phyloP scores from a whole-genome alignment of 2,888 invertebrate genomes.

The Netelia inedita region DNA sequence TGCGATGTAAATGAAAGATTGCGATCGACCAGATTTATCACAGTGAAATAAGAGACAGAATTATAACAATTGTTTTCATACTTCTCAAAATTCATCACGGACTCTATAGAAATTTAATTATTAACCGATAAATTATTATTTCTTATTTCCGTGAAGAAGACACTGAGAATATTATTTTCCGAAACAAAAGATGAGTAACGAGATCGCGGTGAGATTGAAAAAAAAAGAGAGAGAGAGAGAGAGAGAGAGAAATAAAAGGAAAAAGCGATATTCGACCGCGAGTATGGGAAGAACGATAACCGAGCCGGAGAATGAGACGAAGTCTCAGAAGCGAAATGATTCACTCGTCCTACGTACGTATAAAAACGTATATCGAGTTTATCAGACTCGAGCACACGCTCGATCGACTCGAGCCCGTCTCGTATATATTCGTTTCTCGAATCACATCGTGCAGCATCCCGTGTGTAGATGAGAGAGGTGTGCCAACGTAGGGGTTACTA shows the following conservation, averaged over 20 bases:
- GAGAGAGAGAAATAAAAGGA: not conserved
- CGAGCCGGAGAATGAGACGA: not conserved
- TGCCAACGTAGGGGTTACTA: not conserved
- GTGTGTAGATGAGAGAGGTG: slow-evolving; percentile 2
- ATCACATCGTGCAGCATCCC: slow-evolving; percentile 19
- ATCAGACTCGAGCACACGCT: slow-evolving; percentile 58
- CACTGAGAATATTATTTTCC: too few species aligned
- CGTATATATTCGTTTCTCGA: slow-evolving; percentile 17
- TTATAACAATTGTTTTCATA: too few species aligned
- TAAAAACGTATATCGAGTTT: slow-evolving; percentile 55
- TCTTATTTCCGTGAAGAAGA: too few species aligned
- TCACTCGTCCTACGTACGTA: slow-evolving; percentile 3
- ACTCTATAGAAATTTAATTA: too few species aligned
- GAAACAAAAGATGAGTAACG: not conserved
- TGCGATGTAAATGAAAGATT: too few species aligned
- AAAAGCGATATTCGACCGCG: slow-evolving; percentile 21
- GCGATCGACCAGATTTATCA: too few species aligned
- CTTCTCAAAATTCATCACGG: not conserved
- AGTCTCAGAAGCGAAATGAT: slow-evolving; percentile 50
- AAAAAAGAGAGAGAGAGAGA: not conserved
- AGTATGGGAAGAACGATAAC: slow-evolving; percentile 16
- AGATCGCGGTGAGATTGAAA: not conserved
- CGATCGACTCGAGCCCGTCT: slow-evolving; percentile 52
- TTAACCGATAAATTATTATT: too few species aligned
- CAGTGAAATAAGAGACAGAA: too few species aligned